Evolutionary conservation across 1,140 invertebrate species (phyloP).

Genomic region (Lanistes nyassanus): DNA sequence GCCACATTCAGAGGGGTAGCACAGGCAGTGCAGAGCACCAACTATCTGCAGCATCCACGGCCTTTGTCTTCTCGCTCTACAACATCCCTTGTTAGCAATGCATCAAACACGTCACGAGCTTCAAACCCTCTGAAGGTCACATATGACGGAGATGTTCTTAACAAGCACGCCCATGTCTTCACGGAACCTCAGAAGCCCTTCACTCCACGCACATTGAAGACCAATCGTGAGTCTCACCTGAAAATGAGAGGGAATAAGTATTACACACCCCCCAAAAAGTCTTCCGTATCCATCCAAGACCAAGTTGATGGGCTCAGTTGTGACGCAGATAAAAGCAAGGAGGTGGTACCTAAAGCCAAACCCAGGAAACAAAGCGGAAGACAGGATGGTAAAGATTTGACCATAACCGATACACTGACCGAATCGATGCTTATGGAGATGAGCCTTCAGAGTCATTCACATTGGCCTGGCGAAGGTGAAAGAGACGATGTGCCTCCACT

Average conservation of each 20-base stretch:
- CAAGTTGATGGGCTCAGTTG: background rate
- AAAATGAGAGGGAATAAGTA: slow-evolving; percentile 58
- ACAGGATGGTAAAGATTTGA: slow-evolving; percentile 4
- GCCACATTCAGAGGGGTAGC: slow-evolving; percentile 25
- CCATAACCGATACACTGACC: slow-evolving; percentile 31
- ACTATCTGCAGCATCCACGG: background rate
- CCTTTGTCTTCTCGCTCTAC: slow-evolving; percentile 35
- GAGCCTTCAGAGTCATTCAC: slow-evolving; percentile 57
- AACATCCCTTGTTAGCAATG: slow-evolving; percentile 28
- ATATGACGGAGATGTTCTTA: slow-evolving; percentile 59
- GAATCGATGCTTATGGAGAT: slow-evolving; percentile 59
- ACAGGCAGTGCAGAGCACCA: slow-evolving; percentile 21
- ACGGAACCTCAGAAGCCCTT: slow-evolving; percentile 62
- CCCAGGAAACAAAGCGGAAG: slow-evolving; percentile 3
- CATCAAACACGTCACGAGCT: slow-evolving; percentile 12
- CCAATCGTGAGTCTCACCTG: slow-evolving; percentile 53
- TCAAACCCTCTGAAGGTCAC: slow-evolving; percentile 37
- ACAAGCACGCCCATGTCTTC: slow-evolving; percentile 57
- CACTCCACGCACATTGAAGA: slow-evolving; percentile 61
- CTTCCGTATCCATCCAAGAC: background rate
- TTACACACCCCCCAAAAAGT: slow-evolving; percentile 50
- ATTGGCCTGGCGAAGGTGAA: slow-evolving; percentile 27
- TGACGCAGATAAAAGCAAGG: background rate
- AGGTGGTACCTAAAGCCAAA: background rate
- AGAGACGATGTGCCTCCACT: slow-evolving; percentile 52